These are phyloP conservation scores for Argynnis bischoffii DNA, from an alignment of 2,888 invertebrate genomes.

Conservation along the genomic window DNA sequence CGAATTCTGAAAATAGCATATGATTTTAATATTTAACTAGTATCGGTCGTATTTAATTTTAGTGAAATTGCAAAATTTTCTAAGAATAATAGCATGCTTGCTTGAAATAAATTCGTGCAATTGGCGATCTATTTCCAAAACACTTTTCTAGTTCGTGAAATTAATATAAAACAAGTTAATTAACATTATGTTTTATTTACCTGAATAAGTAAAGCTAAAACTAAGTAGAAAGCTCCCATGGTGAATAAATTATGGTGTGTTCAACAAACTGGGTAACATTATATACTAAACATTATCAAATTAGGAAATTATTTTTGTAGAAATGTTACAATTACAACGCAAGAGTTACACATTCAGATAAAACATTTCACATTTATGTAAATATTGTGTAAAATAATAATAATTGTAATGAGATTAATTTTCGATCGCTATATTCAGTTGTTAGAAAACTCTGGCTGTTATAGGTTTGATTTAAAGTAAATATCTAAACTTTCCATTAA, in stretches of 20 bases:
- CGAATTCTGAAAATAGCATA: conserved; percentile 51
- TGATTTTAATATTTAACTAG: too few relatives aligned
- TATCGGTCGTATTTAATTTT: too few relatives aligned
- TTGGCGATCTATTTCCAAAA: too few relatives aligned
- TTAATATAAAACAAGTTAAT: background rate
- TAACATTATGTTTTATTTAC: conserved; percentile 48
- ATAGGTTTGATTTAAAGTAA: too few relatives aligned
- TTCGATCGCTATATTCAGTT: too few relatives aligned
- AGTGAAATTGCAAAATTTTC: too few relatives aligned
- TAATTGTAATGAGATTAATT: background rate
- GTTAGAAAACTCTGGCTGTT: too few relatives aligned
- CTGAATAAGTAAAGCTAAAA: conserved; percentile 65
- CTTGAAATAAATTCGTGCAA: too few relatives aligned
- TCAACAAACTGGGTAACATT: conserved; percentile 47
- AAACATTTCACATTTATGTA: conserved; percentile 44
- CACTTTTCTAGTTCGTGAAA: too few relatives aligned
- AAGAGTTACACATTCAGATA: conserved; percentile 43
- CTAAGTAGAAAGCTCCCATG: conserved; percentile 64
- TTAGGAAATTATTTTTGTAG: conserved; percentile 32
- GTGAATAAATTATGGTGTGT: conserved; percentile 44
- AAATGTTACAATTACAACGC: conserved; percentile 32
- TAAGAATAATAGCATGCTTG: too few relatives aligned
- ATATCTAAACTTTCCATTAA: too few relatives aligned
- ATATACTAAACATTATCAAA: conserved; percentile 55
- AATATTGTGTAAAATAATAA: conserved; percentile 16